Evolutionary conservation across 37 sponge, comb jelly and placozoan genomes (phyloP).

Genomic region (Halichondria panicea): DNA sequence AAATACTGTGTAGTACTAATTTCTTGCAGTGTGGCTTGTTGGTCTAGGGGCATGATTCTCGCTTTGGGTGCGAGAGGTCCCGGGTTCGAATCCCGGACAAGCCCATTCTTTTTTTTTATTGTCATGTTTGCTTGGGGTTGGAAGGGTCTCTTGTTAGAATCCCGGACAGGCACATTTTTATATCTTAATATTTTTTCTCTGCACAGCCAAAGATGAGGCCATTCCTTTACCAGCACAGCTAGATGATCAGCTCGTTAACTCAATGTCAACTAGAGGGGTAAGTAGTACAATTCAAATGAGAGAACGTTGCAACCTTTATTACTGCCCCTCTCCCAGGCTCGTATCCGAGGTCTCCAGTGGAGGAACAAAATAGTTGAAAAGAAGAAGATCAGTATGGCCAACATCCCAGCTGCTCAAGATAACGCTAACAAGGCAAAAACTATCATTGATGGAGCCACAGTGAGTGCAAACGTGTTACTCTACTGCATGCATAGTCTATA

Average conservation of each 20-base stretch:
- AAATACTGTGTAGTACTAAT: background rate
- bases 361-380: conserved; percentile 13
- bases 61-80: conserved; percentile 89
- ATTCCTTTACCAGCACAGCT: conserved; percentile 36
- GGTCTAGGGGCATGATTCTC: conserved; percentile 89
- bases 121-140: too few relatives aligned
- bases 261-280: conserved; percentile 24
- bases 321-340: conserved; percentile 1
- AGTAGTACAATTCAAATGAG: too few relatives aligned
- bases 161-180: conserved; percentile 26
- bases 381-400: conserved; percentile 14
- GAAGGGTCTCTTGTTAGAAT: background rate
- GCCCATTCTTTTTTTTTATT: conserved; percentile 62
- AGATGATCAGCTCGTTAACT: conserved; percentile 15
- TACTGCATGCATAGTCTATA: background rate
- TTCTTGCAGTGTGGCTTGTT: conserved; percentile 50
- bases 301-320: too few relatives aligned
- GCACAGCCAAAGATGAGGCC: conserved; percentile 49
- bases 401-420: background rate
- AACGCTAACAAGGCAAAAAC: conserved; percentile 28
- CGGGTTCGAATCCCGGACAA: conserved; percentile 86
- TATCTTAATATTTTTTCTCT: conserved; percentile 3
- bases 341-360: conserved; percentile 32
- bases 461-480: too few relatives aligned
- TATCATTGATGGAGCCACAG: conserved; percentile 55